Evolutionary conservation across 2,113 vertebrate species (phyloP).

Genomic region (Alces alces): DNA sequence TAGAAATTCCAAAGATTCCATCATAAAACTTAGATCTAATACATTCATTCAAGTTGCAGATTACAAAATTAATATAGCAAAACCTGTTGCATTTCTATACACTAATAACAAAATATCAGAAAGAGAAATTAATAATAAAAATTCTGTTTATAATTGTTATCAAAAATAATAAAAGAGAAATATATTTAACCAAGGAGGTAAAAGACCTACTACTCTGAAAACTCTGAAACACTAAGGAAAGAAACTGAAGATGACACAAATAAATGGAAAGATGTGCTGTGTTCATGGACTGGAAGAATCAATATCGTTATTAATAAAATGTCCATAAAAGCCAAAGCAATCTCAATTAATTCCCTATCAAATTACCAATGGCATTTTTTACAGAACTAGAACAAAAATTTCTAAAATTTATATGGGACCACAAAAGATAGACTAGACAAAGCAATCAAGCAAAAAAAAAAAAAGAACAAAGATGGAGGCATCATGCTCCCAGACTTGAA

Average conservation of each 20-base stretch:
- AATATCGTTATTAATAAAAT: neutral
- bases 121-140: neutral
- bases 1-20: neutral
- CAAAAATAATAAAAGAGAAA: neutral
- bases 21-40: neutral
- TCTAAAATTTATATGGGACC: neutral
- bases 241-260: neutral
- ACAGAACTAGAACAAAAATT: neutral
- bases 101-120: neutral
- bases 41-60: neutral
- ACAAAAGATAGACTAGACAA: neutral
- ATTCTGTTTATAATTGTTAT: neutral
- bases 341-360: neutral
- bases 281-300: neutral
- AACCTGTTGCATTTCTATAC: neutral
- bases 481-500: neutral
- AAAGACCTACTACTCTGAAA: neutral
- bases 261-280: neutral
- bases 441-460: neutral
- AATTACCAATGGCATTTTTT: neutral
- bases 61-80: neutral
- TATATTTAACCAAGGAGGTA: neutral
- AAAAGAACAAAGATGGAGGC: neutral
- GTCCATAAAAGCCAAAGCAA: neutral
- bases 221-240: neutral